Evolutionary conservation across 2,888 invertebrate genomes (phyloP).

Genomic region (Herminia tarsipennalis): DNA sequence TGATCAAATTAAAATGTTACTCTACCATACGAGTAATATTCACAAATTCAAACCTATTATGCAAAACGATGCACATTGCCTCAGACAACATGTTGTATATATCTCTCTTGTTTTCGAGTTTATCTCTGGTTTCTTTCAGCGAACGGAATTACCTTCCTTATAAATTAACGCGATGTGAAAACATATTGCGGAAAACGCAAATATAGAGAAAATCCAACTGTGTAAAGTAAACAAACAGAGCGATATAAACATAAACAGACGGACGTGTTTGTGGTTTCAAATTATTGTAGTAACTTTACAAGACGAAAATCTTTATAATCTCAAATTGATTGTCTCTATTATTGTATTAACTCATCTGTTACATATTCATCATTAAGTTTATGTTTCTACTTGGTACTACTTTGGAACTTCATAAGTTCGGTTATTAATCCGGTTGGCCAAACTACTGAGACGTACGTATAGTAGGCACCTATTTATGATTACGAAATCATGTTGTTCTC

Average conservation of each 20-base stretch:
- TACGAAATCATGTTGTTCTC: not conserved
- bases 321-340: slow-evolving; percentile 11
- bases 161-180: slow-evolving; percentile 31
- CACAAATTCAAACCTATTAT: slow-evolving; percentile 6
- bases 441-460: not conserved
- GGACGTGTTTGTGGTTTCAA: slow-evolving; percentile 21
- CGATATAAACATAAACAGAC: slow-evolving; percentile 38
- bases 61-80: slow-evolving; percentile 11
- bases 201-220: slow-evolving; percentile 22
- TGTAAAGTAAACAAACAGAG: slow-evolving; percentile 32
- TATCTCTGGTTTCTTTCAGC: slow-evolving; percentile 34
- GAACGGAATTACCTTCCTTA: slow-evolving; percentile 11
- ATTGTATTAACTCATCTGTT: too few relatives aligned
- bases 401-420: too few relatives aligned
- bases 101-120: slow-evolving; percentile 6
- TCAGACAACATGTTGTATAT: slow-evolving; percentile 13
- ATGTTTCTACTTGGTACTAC: too few relatives aligned
- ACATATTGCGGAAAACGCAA: slow-evolving; percentile 14
- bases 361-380: too few relatives aligned
- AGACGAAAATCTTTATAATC: slow-evolving; percentile 16
- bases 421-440: not conserved
- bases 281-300: slow-evolving; percentile 8
- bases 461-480: not conserved
- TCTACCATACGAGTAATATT: too few relatives aligned
- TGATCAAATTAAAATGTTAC: not conserved